phyloP scores from a whole-genome alignment of 2,888 invertebrate species.

The Vanessa cardui region DNA sequence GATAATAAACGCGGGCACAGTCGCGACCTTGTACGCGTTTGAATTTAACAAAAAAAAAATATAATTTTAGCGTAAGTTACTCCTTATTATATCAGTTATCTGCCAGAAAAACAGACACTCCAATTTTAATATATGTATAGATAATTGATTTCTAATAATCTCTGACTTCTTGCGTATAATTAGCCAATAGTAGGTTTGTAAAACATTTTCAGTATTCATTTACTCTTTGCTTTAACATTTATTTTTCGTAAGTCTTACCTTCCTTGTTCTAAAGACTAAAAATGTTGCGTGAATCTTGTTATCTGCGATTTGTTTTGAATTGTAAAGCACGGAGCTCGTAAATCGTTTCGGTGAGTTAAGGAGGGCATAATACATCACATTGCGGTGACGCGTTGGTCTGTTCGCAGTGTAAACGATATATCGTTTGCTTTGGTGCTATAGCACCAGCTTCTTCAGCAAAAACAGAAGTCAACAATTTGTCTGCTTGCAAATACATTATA shows the following conservation, averaged over 20 bases:
- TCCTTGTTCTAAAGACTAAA: background rate
- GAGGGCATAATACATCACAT: conserved; percentile 25
- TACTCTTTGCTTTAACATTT: background rate
- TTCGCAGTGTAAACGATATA: background rate
- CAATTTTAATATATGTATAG: too few relatives aligned
- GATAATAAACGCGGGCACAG: too few relatives aligned
- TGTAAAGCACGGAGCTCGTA: conserved; percentile 14
- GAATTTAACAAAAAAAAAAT: too few relatives aligned
- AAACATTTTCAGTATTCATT: background rate
- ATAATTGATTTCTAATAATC: too few relatives aligned
- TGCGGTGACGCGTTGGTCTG: conserved; percentile 20
- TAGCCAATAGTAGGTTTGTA: too few relatives aligned
- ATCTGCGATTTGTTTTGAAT: conserved; percentile 11
- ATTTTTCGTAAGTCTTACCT: background rate
- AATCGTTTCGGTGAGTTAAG: conserved; percentile 21
- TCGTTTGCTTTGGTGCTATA: too few relatives aligned
- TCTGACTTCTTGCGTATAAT: too few relatives aligned
- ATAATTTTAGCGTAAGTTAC: too few relatives aligned
- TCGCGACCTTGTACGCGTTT: too few relatives aligned
- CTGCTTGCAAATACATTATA: background rate
- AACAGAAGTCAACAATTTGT: background rate
- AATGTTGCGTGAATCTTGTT: conserved; percentile 7
- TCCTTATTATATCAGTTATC: too few relatives aligned
- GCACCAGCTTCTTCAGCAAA: background rate
- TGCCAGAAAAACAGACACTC: too few relatives aligned